Evolutionary conservation across 2,888 invertebrate genomes (phyloP).

Genomic region (Erebia palarica): DNA sequence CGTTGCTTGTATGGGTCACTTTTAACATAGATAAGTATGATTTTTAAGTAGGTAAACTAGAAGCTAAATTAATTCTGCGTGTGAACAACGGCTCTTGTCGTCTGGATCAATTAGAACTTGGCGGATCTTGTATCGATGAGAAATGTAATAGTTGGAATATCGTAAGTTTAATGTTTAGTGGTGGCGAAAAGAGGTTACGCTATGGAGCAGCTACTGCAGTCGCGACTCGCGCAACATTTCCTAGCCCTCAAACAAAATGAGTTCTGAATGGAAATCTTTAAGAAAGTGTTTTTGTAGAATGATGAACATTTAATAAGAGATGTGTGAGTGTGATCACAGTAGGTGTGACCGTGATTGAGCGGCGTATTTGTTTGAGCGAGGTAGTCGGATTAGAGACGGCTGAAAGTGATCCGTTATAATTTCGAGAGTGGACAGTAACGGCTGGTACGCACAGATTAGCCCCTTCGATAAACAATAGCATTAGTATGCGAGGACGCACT

Average conservation of each 20-base stretch:
- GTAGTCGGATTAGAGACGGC: conserved; percentile 69
- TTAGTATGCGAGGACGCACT: conserved; percentile 81
- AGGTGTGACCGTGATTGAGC: conserved; percentile 10
- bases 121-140: too few relatives aligned
- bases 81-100: too few relatives aligned
- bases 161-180: too few relatives aligned
- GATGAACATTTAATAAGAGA: conserved; percentile 12
- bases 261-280: too few relatives aligned
- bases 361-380: conserved; percentile 44
- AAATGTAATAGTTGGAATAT: too few relatives aligned
- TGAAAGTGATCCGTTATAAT: conserved; percentile 81
- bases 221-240: too few relatives aligned
- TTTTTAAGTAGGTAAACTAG: background rate
- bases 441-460: conserved; percentile 81
- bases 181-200: too few relatives aligned
- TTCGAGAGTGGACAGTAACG: conserved; percentile 77
- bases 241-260: too few relatives aligned
- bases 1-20: background rate
- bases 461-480: conserved; percentile 82
- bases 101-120: too few relatives aligned
- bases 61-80: background rate
- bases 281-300: background rate
- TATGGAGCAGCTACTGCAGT: too few relatives aligned
- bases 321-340: background rate
- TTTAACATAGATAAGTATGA: too few relatives aligned